phyloP scores from a whole-genome alignment of 2,888 invertebrate species.

The Caradrina clavipalpis region DNA sequence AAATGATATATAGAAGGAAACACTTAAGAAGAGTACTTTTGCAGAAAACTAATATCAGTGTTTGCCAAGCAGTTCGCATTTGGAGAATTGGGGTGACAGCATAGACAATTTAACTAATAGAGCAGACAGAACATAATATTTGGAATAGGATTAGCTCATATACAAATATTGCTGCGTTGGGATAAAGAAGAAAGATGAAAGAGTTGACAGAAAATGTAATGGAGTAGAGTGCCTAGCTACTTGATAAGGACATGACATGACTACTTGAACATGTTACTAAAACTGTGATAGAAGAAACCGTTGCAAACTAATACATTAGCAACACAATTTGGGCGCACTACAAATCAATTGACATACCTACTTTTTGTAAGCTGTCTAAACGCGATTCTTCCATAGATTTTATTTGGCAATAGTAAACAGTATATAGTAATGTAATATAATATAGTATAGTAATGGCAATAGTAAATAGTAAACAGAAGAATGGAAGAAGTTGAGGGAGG shows the following conservation, averaged over 20 bases:
- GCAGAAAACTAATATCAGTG: conserved; percentile 87
- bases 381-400: too few species aligned
- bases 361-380: too few species aligned
- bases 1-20: conserved; percentile 84
- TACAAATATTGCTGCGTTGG: conserved; percentile 38
- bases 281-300: neutral
- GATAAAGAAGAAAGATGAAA: conserved; percentile 33
- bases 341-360: too few species aligned
- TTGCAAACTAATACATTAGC: too few species aligned
- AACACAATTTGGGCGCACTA: too few species aligned
- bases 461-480: too few species aligned
- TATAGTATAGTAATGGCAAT: too few species aligned
- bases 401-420: too few species aligned
- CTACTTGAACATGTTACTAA: neutral
- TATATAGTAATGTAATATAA: too few species aligned
- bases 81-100: conserved; percentile 85
- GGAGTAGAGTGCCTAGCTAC: neutral
- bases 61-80: conserved; percentile 88
- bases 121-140: conserved; percentile 64
- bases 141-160: conserved; percentile 50
- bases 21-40: conserved; percentile 85
- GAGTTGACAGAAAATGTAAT: conserved; percentile 14
- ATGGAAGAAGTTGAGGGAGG: too few species aligned
- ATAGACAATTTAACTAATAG: conserved; percentile 71
- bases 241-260: conserved; percentile 14